phyloP scores from a whole-genome alignment of 2,797 vertebrate species.

The Etheostoma perlongum region DNA sequence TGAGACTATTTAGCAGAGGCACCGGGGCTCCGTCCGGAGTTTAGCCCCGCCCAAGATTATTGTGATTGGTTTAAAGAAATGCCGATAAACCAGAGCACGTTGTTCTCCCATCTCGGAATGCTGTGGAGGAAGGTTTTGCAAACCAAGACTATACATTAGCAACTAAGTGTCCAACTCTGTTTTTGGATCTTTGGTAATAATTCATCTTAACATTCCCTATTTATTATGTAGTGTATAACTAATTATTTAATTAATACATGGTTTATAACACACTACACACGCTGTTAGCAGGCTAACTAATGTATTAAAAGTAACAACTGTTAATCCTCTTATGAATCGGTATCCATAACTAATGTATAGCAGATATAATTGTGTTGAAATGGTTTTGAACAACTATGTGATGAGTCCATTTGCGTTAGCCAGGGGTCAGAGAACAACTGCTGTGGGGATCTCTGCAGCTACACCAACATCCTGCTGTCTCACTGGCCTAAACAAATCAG shows the following conservation, averaged over 20 bases:
- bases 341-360: neutral
- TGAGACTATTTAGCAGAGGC: too few relatives aligned
- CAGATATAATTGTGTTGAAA: neutral
- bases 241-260: neutral
- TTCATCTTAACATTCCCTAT: neutral
- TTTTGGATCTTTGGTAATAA: neutral
- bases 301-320: neutral
- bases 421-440: conserved; percentile 67
- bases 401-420: conserved; percentile 40
- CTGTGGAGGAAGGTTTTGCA: too few relatives aligned
- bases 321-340: neutral
- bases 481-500: conserved; percentile 75
- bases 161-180: neutral
- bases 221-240: neutral
- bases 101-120: too few relatives aligned
- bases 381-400: neutral
- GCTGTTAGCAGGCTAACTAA: neutral
- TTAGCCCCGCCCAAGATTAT: too few relatives aligned
- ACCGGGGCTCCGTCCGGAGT: too few relatives aligned
- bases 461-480: conserved; percentile 65
- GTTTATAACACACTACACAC: neutral
- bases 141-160: neutral
- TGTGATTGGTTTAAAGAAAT: too few relatives aligned
- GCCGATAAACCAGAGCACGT: too few relatives aligned
- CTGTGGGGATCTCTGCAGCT: conserved; percentile 62